Conservation (phyloP, 2,888 invertebrate genomes). For the Drosophila melanosoma region DNA sequence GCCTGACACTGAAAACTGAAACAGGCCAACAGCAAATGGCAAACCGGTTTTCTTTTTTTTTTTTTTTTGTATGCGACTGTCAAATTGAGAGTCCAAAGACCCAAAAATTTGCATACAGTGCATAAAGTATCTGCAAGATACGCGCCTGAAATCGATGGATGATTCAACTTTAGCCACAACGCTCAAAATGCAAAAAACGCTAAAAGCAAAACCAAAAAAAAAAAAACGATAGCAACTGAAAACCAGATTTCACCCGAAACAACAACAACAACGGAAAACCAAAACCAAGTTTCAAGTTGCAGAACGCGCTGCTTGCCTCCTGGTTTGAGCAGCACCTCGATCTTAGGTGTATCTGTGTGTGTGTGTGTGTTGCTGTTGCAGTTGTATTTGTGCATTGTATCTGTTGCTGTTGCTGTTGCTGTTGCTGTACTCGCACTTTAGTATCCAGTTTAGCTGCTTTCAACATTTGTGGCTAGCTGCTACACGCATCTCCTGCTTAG, state of each 20-base stretch:
- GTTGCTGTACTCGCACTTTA: constrained; percentile 16
- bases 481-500: constrained; percentile 52
- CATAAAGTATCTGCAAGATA: constrained; percentile 58
- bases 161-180: constrained; percentile 63
- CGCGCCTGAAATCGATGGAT: constrained; percentile 71
- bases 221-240: constrained; percentile 50
- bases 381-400: constrained; percentile 4
- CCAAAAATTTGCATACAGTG: constrained; percentile 60
- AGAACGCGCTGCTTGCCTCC: constrained; percentile 44
- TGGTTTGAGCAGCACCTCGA: constrained; percentile 2
- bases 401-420: background rate
- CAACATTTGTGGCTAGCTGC: constrained; percentile 37
- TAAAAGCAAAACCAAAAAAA: constrained; percentile 41
- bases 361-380: background rate
- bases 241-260: constrained; percentile 68
- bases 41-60: constrained; percentile 36
- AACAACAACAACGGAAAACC: constrained; percentile 52
- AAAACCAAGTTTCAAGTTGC: constrained; percentile 76
- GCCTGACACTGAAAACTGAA: constrained; percentile 64
- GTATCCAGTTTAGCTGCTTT: constrained; percentile 41
- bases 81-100: constrained; percentile 63
- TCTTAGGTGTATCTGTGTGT: background rate
- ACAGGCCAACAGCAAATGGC: background rate
- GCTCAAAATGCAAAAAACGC: constrained; percentile 63
- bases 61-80: constrained; percentile 33